These are phyloP conservation scores for Ditylenchus weischeri DNA, from an alignment of 2,888 invertebrate genomes.

Conservation along the genomic window DNA sequence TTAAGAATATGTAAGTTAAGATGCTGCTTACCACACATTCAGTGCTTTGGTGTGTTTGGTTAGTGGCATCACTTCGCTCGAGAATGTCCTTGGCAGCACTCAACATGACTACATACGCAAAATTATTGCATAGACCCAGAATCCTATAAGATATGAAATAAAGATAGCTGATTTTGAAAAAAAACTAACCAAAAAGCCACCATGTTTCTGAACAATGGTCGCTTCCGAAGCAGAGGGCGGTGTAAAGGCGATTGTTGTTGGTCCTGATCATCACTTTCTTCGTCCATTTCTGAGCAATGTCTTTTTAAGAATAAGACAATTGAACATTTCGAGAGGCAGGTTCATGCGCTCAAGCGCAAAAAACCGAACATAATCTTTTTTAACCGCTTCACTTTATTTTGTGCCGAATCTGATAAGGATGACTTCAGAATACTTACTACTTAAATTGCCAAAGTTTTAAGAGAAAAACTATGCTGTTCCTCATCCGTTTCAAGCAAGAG, in stretches of 20 bases:
- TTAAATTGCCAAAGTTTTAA: too few species aligned
- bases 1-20: too few species aligned
- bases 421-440: too few species aligned
- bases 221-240: conserved; percentile 8
- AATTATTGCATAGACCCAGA: conserved; percentile 79
- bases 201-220: conserved; percentile 8
- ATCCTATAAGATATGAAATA: conserved; percentile 65
- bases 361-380: too few species aligned
- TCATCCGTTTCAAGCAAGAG: too few species aligned
- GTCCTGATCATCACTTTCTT: conserved; percentile 3
- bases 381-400: too few species aligned
- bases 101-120: conserved; percentile 81
- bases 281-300: neutral
- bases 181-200: conserved; percentile 12
- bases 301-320: neutral
- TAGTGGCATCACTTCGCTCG: conserved; percentile 28
- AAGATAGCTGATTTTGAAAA: neutral
- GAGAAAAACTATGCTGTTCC: too few species aligned
- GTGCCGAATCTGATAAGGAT: too few species aligned
- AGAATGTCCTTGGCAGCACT: conserved; percentile 78
- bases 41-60: conserved; percentile 10
- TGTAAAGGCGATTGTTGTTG: neutral
- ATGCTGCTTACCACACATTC: conserved; percentile 16
- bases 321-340: too few species aligned
- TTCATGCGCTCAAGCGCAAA: too few species aligned